Evolutionary conservation across 2,113 vertebrate genomes (phyloP).

Genomic region (Falcunculus frontatus): DNA sequence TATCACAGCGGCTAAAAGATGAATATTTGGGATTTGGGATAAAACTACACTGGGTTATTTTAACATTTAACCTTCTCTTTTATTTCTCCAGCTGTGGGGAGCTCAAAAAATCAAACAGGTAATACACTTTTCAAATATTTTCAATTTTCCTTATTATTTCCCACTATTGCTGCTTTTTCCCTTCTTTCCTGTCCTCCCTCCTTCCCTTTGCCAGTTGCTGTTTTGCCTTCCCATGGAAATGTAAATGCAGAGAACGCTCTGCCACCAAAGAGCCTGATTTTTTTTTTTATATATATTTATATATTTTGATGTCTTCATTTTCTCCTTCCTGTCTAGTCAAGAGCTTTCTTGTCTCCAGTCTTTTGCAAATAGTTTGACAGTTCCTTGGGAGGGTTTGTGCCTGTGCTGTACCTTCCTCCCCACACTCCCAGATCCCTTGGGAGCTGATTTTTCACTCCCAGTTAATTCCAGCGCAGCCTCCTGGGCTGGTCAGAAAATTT

Average conservation of each 20-base stretch:
- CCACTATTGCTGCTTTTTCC: background rate
- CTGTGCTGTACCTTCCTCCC: background rate
- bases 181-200: background rate
- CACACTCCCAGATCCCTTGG: background rate
- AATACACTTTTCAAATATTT: background rate
- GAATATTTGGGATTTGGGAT: background rate
- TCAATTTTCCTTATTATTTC: background rate
- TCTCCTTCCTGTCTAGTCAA: slow-evolving; percentile 30
- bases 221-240: slow-evolving; percentile 23
- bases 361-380: slow-evolving; percentile 37
- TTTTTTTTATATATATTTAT: slow-evolving; percentile 4
- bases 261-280: background rate
- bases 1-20: background rate
- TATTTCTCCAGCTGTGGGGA: slow-evolving; percentile 82
- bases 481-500: background rate
- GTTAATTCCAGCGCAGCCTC: background rate
- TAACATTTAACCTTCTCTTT: background rate
- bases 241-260: slow-evolving; percentile 19
- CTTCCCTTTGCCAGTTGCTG: slow-evolving; percentile 21
- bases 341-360: slow-evolving; percentile 7
- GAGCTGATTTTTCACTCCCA: background rate
- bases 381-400: slow-evolving; percentile 11
- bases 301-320: slow-evolving; percentile 49
- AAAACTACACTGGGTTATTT: background rate
- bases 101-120: slow-evolving; percentile 96